Evolutionary conservation across 2,888 invertebrate genomes (phyloP).

Genomic region (Gisinianus flammeolus): DNA sequence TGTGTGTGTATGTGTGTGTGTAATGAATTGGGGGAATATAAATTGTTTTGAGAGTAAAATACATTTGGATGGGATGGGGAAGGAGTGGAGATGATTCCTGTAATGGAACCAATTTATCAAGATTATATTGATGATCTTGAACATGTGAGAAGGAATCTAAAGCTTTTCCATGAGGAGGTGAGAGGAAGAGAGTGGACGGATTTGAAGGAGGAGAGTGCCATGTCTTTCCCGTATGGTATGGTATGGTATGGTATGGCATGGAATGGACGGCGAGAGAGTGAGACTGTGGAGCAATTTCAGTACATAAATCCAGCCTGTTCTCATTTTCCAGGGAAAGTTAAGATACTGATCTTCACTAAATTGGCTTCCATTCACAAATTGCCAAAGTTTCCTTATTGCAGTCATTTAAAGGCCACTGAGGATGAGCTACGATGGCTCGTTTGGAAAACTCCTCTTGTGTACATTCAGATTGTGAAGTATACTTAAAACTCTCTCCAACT

Average conservation of each 20-base stretch:
- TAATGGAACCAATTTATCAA: conserved; percentile 26
- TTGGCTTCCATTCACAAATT: conserved; percentile 33
- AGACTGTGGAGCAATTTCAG: no score
- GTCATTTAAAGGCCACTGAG: neutral
- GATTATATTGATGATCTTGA: conserved; percentile 16
- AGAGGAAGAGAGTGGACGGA: neutral
- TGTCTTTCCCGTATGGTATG: neutral
- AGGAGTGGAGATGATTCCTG: conserved; percentile 13
- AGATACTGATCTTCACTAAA: conserved; percentile 22
- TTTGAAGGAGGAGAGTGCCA: neutral
- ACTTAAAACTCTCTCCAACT: no score
- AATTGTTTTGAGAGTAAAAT: conserved; percentile 12
- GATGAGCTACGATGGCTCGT: conserved; percentile 4
- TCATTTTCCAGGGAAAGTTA: conserved; percentile 21
- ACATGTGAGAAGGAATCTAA: neutral
- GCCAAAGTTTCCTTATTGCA: conserved; percentile 30
- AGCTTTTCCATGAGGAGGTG: neutral
- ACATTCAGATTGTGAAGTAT: no score
- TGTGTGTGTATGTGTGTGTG: neutral
- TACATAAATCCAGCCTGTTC: neutral
- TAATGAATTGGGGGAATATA: conserved; percentile 2
- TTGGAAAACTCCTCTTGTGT: neutral
- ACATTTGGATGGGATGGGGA: neutral
- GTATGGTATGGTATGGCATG: neutral
- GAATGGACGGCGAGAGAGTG: neutral